Percentiles rank a stretch among this genome's conserved stretches.
phyloP scores from a whole-genome alignment of 1,140 invertebrate species.

The Coelopa frigida region DNA sequence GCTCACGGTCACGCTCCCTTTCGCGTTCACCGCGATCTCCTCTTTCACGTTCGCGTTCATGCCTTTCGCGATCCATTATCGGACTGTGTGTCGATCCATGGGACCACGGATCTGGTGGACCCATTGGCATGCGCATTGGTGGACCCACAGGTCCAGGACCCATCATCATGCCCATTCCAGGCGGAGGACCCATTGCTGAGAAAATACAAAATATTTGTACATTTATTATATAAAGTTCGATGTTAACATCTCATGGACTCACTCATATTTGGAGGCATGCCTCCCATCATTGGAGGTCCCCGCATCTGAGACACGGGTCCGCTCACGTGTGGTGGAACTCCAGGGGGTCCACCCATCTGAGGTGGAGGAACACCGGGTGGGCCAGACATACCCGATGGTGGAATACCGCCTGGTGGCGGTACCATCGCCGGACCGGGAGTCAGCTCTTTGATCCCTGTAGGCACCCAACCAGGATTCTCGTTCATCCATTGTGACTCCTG shows the following conservation, averaged over 20 bases:
- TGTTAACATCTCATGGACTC: conserved; percentile 15
- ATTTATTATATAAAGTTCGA: not conserved
- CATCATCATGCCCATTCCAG: conserved; percentile 33
- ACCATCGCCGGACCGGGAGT: conserved; percentile 48
- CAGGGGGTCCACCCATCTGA: conserved; percentile 36
- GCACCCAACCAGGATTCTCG: conserved; percentile 51
- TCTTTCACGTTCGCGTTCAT: conserved; percentile 17
- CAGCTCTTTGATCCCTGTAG: conserved; percentile 56
- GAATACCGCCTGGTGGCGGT: conserved; percentile 20
- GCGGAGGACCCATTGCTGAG: conserved; percentile 36
- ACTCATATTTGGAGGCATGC: conserved; percentile 40
- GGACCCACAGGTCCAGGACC: conserved; percentile 13
- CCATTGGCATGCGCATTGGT: conserved; percentile 28
- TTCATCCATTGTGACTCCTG: conserved; percentile 63
- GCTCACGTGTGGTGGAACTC: conserved; percentile 41
- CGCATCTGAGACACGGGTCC: conserved; percentile 42
- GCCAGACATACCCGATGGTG: conserved; percentile 33
- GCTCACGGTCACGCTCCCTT: conserved; percentile 36
- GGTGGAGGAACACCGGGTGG: conserved; percentile 41
- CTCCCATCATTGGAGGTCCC: conserved; percentile 25
- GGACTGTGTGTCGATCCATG: too few species aligned
- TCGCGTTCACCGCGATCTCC: conserved; percentile 16
- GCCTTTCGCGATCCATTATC: conserved; percentile 7
- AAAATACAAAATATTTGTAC: not conserved
- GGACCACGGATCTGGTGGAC: conserved; percentile 4